Conservation (phyloP, 2,113 vertebrate species). For the Castor canadensis region DNA sequence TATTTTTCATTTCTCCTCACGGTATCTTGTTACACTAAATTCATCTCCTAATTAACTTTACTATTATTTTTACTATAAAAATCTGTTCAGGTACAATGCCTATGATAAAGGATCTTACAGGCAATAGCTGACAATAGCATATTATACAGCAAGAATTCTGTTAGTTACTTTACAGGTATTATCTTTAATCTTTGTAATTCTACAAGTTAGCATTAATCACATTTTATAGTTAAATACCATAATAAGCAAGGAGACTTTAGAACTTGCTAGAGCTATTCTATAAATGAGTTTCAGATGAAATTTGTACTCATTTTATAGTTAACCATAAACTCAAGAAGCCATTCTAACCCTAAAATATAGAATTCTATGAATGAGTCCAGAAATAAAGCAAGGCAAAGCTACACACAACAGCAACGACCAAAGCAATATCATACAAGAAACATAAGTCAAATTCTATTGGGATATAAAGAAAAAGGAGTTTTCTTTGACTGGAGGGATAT, state of each 20-base stretch:
- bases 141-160: neutral
- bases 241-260: neutral
- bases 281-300: neutral
- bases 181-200: neutral
- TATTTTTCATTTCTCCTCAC: no score
- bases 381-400: neutral
- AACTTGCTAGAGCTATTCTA: neutral
- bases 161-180: neutral
- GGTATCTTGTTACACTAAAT: no score
- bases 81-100: neutral
- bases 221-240: neutral
- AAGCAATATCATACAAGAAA: neutral
- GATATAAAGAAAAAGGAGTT: neutral
- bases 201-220: neutral
- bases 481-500: neutral
- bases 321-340: neutral
- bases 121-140: neutral
- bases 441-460: neutral
- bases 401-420: neutral
- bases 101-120: neutral
- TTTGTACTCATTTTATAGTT: neutral
- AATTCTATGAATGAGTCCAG: neutral
- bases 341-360: neutral
- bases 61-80: no score
- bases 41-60: no score